Evolutionary conservation across 2,888 invertebrate species (phyloP), one percentile per base, ranked within the genome.

Genomic region (Aspidiotus rigidus): DNA sequence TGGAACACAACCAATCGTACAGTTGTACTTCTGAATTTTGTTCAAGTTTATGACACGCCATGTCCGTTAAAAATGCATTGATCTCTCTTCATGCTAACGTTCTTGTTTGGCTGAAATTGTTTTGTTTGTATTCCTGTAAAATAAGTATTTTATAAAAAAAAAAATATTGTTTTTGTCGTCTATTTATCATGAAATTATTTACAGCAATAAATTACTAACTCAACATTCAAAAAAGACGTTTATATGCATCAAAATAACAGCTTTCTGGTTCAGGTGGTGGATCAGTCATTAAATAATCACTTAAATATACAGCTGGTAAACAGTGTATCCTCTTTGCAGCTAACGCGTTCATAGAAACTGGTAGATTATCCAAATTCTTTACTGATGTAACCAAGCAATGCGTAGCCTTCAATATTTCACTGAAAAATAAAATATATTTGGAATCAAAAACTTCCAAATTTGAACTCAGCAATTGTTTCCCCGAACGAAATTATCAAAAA

Each of bases 341-440:
- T 16, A 87, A 78, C 78, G 81, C 82, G 7, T 81, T 80, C 66
- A 84, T 78, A 72, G 86, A 85, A 8, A 83, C 77, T 0, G 78
- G 79, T 0, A 82, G 80, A 0, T 82, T 75, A 0, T 81, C 79
- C 74, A 73, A 83, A 74, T 75, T 77, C n/a, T 76, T 69, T 64
- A 90, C 89, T 17, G 17, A 44, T 49, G 49, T 67, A 17, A 88
- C 80, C 72, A 90, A 84, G 75, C 88, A 89, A 72, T 89, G 88
- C 0, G 86, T 87, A 11, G 86, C 83, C 74, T 80, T 80, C 0
- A 83, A 78, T 7, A 77, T 73, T 64, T 82, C 78, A 9, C 79
- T 79, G 77, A 82, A 85, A 69, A 16, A 64, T 64, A 56, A 59
- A 28, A 62, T n/a, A 54, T 54, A 69, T 60, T 64, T 16, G 1